Evolutionary conservation across 2,797 vertebrate genomes (phyloP).

Genomic region (Ciconia nigra): DNA sequence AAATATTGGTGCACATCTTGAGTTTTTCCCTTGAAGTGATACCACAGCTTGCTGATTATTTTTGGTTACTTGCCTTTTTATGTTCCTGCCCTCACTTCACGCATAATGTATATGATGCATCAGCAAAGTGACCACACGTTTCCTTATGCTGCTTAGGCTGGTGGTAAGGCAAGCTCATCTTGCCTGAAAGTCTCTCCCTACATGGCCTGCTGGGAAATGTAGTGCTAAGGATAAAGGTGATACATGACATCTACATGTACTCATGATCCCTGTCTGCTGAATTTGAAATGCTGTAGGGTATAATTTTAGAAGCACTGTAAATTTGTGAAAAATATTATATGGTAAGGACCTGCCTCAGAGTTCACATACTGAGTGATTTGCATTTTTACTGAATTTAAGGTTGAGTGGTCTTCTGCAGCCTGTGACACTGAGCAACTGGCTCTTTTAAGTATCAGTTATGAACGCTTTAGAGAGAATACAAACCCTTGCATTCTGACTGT

Average conservation of each 20-base stretch:
- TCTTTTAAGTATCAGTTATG: not conserved
- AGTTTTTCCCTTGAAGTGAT: not conserved
- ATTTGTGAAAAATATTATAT: not conserved
- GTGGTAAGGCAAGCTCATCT: not conserved
- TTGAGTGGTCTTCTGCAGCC: not conserved
- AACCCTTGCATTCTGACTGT: not conserved
- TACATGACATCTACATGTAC: rapidly evolving
- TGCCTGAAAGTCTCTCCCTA: not conserved
- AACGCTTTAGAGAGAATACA: not conserved
- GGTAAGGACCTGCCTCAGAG: not conserved
- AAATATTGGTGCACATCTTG: not conserved
- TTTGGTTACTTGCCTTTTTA: not conserved
- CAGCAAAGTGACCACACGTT: not conserved
- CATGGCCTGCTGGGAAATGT: not conserved
- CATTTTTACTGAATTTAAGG: not conserved
- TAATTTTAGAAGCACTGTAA: not conserved
- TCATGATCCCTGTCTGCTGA: not conserved
- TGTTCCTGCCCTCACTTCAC: not conserved
- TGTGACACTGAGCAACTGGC: not conserved
- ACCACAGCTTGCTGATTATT: not conserved
- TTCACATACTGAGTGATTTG: not conserved
- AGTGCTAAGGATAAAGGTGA: not conserved
- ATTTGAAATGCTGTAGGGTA: not conserved
- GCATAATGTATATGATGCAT: not conserved
- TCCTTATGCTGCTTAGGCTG: not conserved